Conservation (phyloP, 2,888 invertebrate species). For the Epinotia nisella region DNA sequence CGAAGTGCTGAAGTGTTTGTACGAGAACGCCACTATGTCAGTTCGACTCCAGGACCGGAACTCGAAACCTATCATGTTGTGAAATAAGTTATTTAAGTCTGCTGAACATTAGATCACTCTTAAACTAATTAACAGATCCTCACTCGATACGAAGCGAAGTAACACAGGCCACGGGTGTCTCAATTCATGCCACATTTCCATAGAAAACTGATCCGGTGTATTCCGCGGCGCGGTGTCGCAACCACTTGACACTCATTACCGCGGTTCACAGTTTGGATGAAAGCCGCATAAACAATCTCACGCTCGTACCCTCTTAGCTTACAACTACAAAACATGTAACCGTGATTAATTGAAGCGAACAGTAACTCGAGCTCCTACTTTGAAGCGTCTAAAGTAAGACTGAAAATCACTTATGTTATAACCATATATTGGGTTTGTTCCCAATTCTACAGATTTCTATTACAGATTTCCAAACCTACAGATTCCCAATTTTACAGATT, state of each 20-base stretch:
- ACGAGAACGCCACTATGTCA: no score
- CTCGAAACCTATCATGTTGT: no score
- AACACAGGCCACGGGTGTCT: not conserved
- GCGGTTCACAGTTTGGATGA: conserved; percentile 43
- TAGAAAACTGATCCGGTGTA: conserved; percentile 7
- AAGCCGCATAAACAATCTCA: conserved; percentile 47
- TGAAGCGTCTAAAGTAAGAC: not conserved
- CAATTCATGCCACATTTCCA: conserved; percentile 16
- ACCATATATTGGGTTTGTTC: no score
- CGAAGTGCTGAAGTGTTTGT: no score
- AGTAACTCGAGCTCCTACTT: not conserved
- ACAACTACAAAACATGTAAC: not conserved
- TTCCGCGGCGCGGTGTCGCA: conserved; percentile 44
- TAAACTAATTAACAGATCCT: not conserved
- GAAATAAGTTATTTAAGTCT: not conserved
- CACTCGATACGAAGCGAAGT: not conserved
- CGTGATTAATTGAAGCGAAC: not conserved
- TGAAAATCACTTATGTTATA: not conserved
- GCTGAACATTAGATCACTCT: not conserved
- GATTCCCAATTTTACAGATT: no score
- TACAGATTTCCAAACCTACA: no score
- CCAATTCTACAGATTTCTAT: no score
- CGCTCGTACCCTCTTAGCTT: conserved; percentile 17
- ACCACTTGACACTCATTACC: conserved; percentile 50
- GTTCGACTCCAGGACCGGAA: no score